These are phyloP conservation scores for Macrostomum lignano DNA, from an alignment of 1,140 invertebrate species.

Conservation along the genomic window DNA sequence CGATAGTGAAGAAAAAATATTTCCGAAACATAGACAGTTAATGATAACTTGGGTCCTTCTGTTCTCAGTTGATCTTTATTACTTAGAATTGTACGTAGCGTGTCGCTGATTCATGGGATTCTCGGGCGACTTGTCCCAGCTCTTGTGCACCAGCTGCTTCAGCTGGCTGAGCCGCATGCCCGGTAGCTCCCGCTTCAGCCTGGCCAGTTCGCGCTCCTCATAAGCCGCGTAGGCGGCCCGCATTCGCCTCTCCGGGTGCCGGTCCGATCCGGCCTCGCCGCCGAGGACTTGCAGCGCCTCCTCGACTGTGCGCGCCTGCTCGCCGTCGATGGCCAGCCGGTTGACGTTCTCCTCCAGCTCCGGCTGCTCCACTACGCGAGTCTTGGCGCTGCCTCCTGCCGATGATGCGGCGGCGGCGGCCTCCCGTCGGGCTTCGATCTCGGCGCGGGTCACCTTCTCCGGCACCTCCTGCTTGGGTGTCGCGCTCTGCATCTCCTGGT, in stretches of 20 bases:
- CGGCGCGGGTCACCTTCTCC: background rate
- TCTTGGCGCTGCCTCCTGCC: background rate
- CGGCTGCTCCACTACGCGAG: conserved; percentile 9
- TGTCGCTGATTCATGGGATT: conserved; percentile 63
- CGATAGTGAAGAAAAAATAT: no score
- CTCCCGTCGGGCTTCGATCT: background rate
- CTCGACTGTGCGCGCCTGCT: conserved; percentile 56
- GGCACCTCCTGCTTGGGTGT: conserved; percentile 6
- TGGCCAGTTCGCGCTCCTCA: conserved; percentile 53
- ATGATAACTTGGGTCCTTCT: no score
- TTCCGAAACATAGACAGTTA: no score
- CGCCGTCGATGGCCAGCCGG: conserved; percentile 46
- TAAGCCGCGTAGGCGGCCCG: conserved; percentile 68
- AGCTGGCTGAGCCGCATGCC: conserved; percentile 43
- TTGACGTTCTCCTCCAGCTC: conserved; percentile 53
- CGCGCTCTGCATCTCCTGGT: conserved; percentile 47
- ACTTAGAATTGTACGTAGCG: conserved; percentile 3
- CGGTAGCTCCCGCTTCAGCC: conserved; percentile 68
- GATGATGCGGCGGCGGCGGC: conserved; percentile 5
- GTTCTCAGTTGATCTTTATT: no score
- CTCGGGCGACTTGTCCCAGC: conserved; percentile 83
- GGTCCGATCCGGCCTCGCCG: conserved; percentile 34
- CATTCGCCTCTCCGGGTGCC: conserved; percentile 67
- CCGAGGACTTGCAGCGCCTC: conserved; percentile 33
- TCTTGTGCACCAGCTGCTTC: conserved; percentile 38